A percentile compares a stretch with the other conserved stretches of the same genome.
Conservation (phyloP, 1,140 invertebrate species). For the Dinothrombium tinctorium region DNA sequence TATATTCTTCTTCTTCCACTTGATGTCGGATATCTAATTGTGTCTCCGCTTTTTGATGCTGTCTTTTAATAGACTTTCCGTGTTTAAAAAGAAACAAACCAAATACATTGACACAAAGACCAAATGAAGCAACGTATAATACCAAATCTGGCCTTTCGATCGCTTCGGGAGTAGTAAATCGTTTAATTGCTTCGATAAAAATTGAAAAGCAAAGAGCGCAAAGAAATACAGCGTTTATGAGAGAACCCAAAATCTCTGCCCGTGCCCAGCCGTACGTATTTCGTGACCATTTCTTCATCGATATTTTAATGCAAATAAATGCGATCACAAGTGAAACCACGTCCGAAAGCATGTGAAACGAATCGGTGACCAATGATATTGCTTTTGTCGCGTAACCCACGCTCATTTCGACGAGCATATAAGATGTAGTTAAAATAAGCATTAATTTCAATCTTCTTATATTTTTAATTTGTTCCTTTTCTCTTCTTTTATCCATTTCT, state of each 20-base stretch:
- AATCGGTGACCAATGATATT: constrained; percentile 27
- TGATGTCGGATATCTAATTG: no score
- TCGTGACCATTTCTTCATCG: constrained; percentile 17
- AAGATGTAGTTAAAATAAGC: not conserved
- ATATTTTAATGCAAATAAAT: constrained; percentile 16
- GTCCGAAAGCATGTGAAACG: constrained; percentile 33
- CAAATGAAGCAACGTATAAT: constrained; percentile 25
- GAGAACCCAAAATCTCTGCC: constrained; percentile 29
- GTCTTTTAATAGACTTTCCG: no score
- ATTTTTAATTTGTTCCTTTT: no score
- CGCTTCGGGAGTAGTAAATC: constrained; percentile 19
- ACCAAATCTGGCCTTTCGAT: constrained; percentile 32
- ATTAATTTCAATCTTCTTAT: not conserved
- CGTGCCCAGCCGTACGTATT: constrained; percentile 32
- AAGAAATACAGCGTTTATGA: constrained; percentile 31
- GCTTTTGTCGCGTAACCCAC: constrained; percentile 29
- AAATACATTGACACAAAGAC: constrained; percentile 27
- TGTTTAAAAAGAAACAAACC: constrained; percentile 26
- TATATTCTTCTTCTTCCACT: no score
- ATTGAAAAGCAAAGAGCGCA: constrained; percentile 31
- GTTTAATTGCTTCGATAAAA: constrained; percentile 25
- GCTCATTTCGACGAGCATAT: constrained; percentile 23
- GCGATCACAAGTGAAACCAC: constrained; percentile 24
- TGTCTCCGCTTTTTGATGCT: no score
- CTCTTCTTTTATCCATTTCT: no score